Percentiles rank a stretch among this genome's conserved stretches.
Conservation (phyloP, 2,888 invertebrate species). For the Vannuccia rotundouncinata region DNA sequence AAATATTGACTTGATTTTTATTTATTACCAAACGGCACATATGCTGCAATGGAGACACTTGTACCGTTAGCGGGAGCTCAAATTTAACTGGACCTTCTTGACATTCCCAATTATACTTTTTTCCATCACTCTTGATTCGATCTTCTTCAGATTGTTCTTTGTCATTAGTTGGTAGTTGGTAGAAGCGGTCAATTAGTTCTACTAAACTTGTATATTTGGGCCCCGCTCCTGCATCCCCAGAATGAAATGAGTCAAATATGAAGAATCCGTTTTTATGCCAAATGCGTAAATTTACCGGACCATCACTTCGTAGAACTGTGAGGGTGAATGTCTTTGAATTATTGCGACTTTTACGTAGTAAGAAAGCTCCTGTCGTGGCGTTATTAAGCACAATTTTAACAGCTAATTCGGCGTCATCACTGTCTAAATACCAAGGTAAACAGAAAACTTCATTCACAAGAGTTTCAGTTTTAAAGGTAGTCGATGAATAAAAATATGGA, state of each 20-base stretch:
- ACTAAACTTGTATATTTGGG: conserved; percentile 6
- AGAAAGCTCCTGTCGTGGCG: neutral
- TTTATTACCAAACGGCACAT: neutral
- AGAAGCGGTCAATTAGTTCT: neutral
- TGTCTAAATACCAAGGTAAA: neutral
- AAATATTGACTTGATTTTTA: neutral
- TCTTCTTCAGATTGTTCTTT: neutral
- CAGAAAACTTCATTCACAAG: neutral
- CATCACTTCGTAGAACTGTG: neutral
- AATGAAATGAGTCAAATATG: neutral
- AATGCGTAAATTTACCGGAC: neutral
- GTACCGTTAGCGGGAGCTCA: neutral
- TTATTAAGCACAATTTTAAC: neutral
- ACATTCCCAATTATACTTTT: neutral
- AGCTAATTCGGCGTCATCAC: neutral
- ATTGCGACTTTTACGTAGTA: neutral
- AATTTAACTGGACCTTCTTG: neutral
- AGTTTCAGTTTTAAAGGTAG: too few relatives aligned
- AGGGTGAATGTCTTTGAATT: neutral
- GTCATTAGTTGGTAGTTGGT: neutral
- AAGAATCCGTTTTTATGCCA: neutral
- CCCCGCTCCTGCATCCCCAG: neutral
- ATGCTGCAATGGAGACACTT: neutral
- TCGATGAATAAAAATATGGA: too few relatives aligned
- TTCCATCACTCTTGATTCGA: neutral